Evolutionary conservation across 2,888 invertebrate genomes (phyloP).

Genomic region (Drosophila fungiperda): DNA sequence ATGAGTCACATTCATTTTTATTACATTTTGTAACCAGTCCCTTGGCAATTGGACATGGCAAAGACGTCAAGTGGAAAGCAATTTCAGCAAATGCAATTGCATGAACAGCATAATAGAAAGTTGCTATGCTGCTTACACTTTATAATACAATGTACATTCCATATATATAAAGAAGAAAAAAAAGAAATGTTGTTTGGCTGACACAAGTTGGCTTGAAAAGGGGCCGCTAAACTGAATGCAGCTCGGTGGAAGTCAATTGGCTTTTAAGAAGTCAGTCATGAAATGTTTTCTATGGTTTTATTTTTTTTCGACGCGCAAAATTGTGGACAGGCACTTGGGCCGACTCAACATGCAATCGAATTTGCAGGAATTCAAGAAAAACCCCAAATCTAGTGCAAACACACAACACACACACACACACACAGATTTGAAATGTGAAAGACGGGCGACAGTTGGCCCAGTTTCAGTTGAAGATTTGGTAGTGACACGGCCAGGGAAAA

Average conservation of each 20-base stretch:
- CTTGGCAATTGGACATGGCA: conserved; percentile 31
- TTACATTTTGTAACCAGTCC: neutral
- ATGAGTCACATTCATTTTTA: conserved; percentile 15
- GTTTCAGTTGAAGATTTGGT: conserved; percentile 62
- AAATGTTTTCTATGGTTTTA: conserved; percentile 60
- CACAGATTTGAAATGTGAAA: conserved; percentile 17
- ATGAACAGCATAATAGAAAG: conserved; percentile 60
- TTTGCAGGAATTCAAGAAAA: conserved; percentile 63
- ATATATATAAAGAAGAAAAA: conserved; percentile 21
- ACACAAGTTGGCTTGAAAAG: conserved; percentile 25
- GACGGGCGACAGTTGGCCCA: conserved; percentile 73
- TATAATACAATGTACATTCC: conserved; percentile 3
- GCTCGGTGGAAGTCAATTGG: conserved; percentile 68
- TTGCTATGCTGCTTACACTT: conserved; percentile 31
- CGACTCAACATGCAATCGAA: conserved; percentile 70
- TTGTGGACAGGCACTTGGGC: conserved; percentile 50
- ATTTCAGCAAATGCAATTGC: conserved; percentile 67
- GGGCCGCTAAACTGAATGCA: conserved; percentile 48
- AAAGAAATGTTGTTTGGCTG: conserved; percentile 32
- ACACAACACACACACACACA: conserved; percentile 5
- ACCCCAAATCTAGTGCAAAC: conserved; percentile 47
- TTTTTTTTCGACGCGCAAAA: conserved; percentile 36
- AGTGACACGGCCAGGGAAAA: conserved; percentile 70
- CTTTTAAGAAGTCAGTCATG: conserved; percentile 77
- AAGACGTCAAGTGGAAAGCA: conserved; percentile 63